Evolutionary conservation across 1,140 invertebrate species (phyloP).

Genomic region (Drosophila kikkawai): DNA sequence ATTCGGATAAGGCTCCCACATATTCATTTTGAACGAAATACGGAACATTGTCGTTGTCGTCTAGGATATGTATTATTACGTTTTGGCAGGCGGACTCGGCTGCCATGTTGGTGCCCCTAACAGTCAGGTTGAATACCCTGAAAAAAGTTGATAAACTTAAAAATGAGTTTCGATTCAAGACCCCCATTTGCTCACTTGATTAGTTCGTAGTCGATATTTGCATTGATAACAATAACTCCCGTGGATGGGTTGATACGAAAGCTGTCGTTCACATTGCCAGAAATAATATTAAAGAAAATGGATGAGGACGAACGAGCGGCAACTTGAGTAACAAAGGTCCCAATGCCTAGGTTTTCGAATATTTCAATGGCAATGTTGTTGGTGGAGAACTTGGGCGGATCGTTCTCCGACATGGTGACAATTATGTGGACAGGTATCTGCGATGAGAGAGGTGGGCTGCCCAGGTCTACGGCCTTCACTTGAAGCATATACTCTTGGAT

Average conservation of each 20-base stretch:
- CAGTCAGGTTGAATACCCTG: slow-evolving; percentile 92
- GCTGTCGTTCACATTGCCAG: slow-evolving; percentile 90
- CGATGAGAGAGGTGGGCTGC: slow-evolving; percentile 90
- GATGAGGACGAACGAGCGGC: slow-evolving; percentile 92
- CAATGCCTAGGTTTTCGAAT: slow-evolving; percentile 92
- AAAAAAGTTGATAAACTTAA: slow-evolving; percentile 1
- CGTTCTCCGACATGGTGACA: slow-evolving; percentile 95
- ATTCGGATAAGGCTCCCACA: slow-evolving; percentile 90
- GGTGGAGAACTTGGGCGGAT: slow-evolving; percentile 91
- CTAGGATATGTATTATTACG: slow-evolving; percentile 91
- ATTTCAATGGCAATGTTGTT: slow-evolving; percentile 91
- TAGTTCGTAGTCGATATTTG: slow-evolving; percentile 92
- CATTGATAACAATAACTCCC: slow-evolving; percentile 91
- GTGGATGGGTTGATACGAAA: slow-evolving; percentile 95
- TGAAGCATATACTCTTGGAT: slow-evolving; percentile 92
- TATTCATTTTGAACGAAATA: slow-evolving; percentile 90
- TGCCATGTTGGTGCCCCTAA: slow-evolving; percentile 94
- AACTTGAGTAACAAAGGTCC: slow-evolving; percentile 91
- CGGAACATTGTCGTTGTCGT: slow-evolving; percentile 95
- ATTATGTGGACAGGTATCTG: slow-evolving; percentile 94
- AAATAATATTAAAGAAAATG: slow-evolving; percentile 92
- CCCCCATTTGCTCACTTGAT: slow-evolving; percentile 71
- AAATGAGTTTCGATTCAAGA: neutral
- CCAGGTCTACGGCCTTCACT: slow-evolving; percentile 93
- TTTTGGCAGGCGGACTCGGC: slow-evolving; percentile 89